Evolutionary conservation across 1,140 invertebrate species (phyloP), one percentile per base, ranked within the genome.

Genomic region (Daktulosphaira vitifoliae): DNA sequence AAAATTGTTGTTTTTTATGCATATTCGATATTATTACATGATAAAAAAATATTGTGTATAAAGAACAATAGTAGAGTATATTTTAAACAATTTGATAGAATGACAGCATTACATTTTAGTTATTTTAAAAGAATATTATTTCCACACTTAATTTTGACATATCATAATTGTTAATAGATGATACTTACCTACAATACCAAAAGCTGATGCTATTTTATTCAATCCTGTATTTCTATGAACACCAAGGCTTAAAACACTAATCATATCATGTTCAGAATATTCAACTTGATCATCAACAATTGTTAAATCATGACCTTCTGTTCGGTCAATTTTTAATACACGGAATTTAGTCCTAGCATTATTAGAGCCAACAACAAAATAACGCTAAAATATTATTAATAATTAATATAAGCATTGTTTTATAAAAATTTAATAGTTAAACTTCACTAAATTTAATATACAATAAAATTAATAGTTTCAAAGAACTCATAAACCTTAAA

Each of bases 331-430:
- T 78, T 94, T 94, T 15, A 98, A 77, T 1, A 98, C 85, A 70
- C 93, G 79, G 74, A 96, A 98, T 68, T 87, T 82, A 1, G 87
- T 92, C 76, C 95, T 84, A 3, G 88, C 88, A 70, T 95, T 94
- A 73, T 97, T 98, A 15, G 92, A 95, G 33, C 93, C 94, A 72
- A 98, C 87, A 66, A 98, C 78, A 78, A 91, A 96, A 74, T 91
- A 88, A 72, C 87, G 81, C 89, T 92, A 73, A 68, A 79, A 79
- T 69, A 71, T 69, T 38, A 56, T 50, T 49, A 4, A 18, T 25
- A 54, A 13, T 11, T 11, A 13, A 6, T 20, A 20, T 6, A 15
- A 48, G 23, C 37, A 16, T 22, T 44, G 16, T 56, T 23, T 23
- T 56, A n/a, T n/a, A n/a, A n/a, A n/a, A n/a, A n/a, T n/a, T n/a